Evolutionary conservation across 2,888 invertebrate genomes (phyloP).

Genomic region (Pherbina coryleti): DNA sequence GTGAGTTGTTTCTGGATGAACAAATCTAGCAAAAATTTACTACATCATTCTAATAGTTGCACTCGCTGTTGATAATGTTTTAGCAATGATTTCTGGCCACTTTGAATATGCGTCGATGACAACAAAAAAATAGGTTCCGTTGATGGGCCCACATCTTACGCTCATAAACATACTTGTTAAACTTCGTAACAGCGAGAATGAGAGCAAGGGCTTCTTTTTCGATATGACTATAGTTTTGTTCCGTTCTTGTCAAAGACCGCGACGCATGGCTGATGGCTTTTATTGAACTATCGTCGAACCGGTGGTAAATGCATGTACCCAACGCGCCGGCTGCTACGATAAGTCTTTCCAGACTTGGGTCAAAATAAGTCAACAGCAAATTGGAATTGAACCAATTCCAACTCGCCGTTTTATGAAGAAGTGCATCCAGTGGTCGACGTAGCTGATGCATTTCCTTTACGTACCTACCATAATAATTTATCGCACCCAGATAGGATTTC

Average conservation of each 20-base stretch:
- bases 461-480: neutral
- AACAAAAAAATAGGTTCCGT: constrained; percentile 55
- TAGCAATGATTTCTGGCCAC: constrained; percentile 53
- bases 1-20: neutral
- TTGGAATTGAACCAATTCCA: neutral
- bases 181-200: constrained; percentile 42
- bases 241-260: constrained; percentile 55
- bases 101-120: constrained; percentile 65
- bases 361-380: neutral
- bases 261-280: constrained; percentile 57
- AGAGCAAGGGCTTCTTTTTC: constrained; percentile 60
- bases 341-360: too few relatives aligned
- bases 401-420: neutral
- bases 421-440: neutral
- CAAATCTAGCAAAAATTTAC: neutral
- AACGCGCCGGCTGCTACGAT: neutral
- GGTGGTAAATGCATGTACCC: constrained; percentile 26
- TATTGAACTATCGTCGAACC: constrained; percentile 51
- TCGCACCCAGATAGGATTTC: neutral
- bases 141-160: constrained; percentile 47
- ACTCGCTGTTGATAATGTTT: neutral
- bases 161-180: constrained; percentile 48
- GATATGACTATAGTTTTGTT: constrained; percentile 59
- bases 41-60: neutral
- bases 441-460: neutral